phyloP scores from a whole-genome alignment of 2,888 invertebrate species.

The Sympetrum striolatum region DNA sequence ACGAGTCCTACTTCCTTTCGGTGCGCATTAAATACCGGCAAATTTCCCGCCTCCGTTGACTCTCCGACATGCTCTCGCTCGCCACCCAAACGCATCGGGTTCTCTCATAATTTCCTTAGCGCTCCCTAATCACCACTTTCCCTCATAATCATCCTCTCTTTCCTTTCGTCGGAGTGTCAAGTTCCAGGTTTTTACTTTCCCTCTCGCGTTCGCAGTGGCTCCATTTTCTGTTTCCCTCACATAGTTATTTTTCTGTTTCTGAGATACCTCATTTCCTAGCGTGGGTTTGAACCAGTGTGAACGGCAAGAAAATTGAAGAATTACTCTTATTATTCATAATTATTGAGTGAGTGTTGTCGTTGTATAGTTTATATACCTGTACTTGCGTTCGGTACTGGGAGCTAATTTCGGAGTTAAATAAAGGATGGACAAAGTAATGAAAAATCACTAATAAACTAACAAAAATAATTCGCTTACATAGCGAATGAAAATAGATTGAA shows the following conservation, averaged over 20 bases:
- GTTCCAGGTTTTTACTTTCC: not conserved
- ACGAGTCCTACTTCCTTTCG: not conserved
- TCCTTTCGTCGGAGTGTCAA: not conserved
- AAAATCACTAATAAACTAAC: no score
- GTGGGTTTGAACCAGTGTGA: no score
- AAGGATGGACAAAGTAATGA: no score
- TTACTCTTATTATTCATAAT: no score
- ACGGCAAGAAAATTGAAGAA: no score
- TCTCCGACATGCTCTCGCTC: not conserved
- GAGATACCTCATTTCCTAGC: not conserved
- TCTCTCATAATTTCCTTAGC: slow-evolving; percentile 8
- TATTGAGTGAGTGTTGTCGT: no score
- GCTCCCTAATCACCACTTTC: not conserved
- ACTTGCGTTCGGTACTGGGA: no score
- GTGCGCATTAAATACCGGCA: not conserved
- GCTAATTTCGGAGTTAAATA: no score
- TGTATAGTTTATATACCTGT: no score
- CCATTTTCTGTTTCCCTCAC: not conserved
- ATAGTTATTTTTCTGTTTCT: not conserved
- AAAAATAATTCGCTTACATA: no score
- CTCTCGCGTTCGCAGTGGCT: not conserved
- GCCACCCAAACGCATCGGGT: not conserved
- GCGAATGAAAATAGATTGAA: no score
- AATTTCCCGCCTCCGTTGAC: slow-evolving; percentile 19
- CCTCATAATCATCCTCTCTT: not conserved